These are phyloP conservation scores for Craniophora ligustri DNA, from an alignment of 2,888 invertebrate species.

Conservation along the genomic window DNA sequence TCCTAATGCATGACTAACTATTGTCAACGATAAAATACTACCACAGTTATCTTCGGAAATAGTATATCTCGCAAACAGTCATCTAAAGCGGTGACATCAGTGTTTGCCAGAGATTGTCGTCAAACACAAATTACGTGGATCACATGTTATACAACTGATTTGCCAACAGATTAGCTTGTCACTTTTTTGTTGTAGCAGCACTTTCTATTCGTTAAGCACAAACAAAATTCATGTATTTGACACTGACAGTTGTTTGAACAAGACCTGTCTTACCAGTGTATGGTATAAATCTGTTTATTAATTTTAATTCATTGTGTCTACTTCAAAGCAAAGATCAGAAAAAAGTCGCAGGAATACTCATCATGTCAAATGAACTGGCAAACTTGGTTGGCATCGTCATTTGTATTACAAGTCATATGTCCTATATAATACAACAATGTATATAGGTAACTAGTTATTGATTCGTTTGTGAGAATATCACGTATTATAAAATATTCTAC, in stretches of 20 bases:
- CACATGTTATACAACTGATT: constrained; percentile 60
- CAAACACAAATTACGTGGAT: constrained; percentile 56
- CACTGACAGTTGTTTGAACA: constrained; percentile 25
- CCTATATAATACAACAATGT: too few relatives aligned
- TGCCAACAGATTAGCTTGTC: constrained; percentile 57
- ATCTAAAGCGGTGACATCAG: constrained; percentile 62
- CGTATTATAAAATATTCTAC: too few relatives aligned
- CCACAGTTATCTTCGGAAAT: constrained; percentile 44
- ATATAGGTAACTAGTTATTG: too few relatives aligned
- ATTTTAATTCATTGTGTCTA: constrained; percentile 6
- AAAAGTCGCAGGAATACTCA: constrained; percentile 5
- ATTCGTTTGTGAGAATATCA: too few relatives aligned
- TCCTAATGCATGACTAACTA: constrained; percentile 40
- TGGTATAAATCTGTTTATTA: constrained; percentile 14
- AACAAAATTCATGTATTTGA: constrained; percentile 24
- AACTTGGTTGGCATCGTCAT: constrained; percentile 7
- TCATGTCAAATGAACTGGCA: constrained; percentile 10
- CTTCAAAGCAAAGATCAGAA: constrained; percentile 7
- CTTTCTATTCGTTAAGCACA: constrained; percentile 45
- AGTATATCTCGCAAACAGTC: constrained; percentile 33
- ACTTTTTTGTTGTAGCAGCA: constrained; percentile 33
- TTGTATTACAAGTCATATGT: too few relatives aligned
- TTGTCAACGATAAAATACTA: constrained; percentile 42
- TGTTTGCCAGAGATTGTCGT: constrained; percentile 54
- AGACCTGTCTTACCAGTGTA: constrained; percentile 5